phyloP scores from a whole-genome alignment of 2,797 vertebrate species.

The Acridotheres tristis region DNA sequence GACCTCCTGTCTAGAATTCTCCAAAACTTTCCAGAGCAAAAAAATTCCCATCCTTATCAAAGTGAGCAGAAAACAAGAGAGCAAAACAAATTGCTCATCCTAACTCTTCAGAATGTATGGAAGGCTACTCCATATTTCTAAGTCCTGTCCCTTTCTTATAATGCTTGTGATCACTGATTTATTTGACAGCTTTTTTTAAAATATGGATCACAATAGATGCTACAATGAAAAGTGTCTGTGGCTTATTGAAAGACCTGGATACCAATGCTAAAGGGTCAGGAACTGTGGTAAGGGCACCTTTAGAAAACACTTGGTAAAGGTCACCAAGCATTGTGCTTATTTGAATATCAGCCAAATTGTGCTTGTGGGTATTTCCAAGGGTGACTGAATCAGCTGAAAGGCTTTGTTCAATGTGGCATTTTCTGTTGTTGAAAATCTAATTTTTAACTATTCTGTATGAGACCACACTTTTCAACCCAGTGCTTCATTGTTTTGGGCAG shows the following conservation, averaged over 20 bases:
- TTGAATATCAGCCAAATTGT: neutral
- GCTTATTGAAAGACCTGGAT: neutral
- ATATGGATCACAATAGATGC: neutral
- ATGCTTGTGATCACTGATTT: neutral
- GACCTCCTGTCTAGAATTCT: neutral
- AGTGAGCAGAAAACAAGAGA: neutral
- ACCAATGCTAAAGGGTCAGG: neutral
- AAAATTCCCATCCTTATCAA: neutral
- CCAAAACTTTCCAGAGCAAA: neutral
- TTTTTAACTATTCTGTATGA: neutral
- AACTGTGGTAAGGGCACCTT: neutral
- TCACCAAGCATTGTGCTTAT: neutral
- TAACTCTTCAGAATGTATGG: neutral
- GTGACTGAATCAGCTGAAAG: neutral
- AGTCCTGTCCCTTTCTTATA: neutral
- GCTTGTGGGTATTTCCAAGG: neutral
- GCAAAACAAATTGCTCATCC: neutral
- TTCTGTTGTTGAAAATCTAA: neutral
- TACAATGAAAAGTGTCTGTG: neutral
- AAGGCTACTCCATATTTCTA: neutral
- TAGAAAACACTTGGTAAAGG: neutral
- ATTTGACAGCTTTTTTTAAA: neutral
- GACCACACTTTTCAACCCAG: neutral
- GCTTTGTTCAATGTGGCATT: neutral
- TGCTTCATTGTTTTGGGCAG: neutral